Conservation (phyloP, 2,888 invertebrate species). For the Eurytoma californica region DNA sequence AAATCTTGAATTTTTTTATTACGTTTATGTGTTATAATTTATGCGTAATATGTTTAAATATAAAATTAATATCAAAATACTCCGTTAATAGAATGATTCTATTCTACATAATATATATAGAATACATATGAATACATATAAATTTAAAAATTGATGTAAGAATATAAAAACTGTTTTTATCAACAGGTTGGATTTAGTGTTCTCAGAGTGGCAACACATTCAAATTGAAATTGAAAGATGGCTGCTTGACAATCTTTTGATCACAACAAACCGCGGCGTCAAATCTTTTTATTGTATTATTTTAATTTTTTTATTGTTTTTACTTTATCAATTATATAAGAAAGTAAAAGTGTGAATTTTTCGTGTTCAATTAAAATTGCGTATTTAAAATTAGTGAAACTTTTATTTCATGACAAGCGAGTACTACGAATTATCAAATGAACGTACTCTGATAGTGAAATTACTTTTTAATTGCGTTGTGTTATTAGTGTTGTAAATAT, state of each 20-base stretch:
- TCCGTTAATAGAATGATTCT: neutral
- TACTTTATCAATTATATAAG: too few relatives aligned
- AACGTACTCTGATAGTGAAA: too few relatives aligned
- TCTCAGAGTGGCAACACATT: constrained; percentile 32
- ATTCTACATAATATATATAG: too few relatives aligned
- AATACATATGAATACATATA: too few relatives aligned
- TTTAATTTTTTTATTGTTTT: constrained; percentile 1
- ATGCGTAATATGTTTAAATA: neutral
- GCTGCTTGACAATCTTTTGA: constrained; percentile 36
- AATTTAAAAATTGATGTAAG: neutral
- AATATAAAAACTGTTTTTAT: constrained; percentile 2
- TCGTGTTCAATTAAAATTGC: too few relatives aligned
- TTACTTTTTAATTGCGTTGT: too few relatives aligned
- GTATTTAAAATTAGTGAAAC: too few relatives aligned
- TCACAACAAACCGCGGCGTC: constrained; percentile 45
- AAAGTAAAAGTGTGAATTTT: too few relatives aligned
- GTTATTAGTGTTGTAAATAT: too few relatives aligned
- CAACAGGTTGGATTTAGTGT: constrained; percentile 12
- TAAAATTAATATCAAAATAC: neutral
- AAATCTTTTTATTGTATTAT: constrained; percentile 13
- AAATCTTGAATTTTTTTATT: too few relatives aligned
- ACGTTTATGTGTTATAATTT: neutral
- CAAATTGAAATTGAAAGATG: constrained; percentile 41
- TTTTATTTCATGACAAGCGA: too few relatives aligned
- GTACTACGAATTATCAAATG: too few relatives aligned